These are phyloP conservation scores for Petrosia ficiformis DNA, from an alignment of 37 sponge, comb jelly and placozoan species.

Conservation along the genomic window DNA sequence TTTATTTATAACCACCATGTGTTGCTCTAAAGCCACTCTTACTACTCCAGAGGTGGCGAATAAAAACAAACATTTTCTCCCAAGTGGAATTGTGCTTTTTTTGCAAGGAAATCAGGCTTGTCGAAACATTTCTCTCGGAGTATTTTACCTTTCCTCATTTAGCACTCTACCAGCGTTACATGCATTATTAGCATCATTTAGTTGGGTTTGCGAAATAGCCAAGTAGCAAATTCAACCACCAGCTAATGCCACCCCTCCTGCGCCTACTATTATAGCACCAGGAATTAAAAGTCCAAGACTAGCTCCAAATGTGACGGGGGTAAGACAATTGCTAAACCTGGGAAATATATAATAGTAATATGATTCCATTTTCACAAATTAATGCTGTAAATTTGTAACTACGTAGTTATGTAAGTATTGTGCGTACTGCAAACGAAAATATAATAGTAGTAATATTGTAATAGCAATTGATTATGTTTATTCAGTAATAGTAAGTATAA, in stretches of 20 bases:
- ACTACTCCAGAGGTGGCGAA: not conserved
- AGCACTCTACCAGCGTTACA: not conserved
- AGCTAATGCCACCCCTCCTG: conserved; percentile 23
- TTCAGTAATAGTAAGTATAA: too few relatives aligned
- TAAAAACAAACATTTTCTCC: not conserved
- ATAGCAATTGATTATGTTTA: too few relatives aligned
- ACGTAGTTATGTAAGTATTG: too few relatives aligned
- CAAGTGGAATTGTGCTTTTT: not conserved
- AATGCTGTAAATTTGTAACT: too few relatives aligned
- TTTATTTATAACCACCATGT: not conserved
- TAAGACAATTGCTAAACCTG: conserved; percentile 11
- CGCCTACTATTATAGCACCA: conserved; percentile 8
- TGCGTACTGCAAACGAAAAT: too few relatives aligned
- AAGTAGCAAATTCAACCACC: conserved; percentile 24
- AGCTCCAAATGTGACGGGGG: conserved; percentile 39
- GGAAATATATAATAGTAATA: too few relatives aligned
- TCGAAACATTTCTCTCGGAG: not conserved
- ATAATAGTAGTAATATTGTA: too few relatives aligned
- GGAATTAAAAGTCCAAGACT: conserved; percentile 13
- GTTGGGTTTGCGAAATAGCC: not conserved
- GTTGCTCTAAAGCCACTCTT: not conserved
- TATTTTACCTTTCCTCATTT: not conserved
- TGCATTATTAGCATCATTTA: not conserved
- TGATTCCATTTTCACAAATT: too few relatives aligned
- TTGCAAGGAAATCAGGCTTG: not conserved